Base-by-base conservation (phyloP, 30 jellyfish, hydroid and myxozoan species). In the Turritopsis dohrnii region DNA sequence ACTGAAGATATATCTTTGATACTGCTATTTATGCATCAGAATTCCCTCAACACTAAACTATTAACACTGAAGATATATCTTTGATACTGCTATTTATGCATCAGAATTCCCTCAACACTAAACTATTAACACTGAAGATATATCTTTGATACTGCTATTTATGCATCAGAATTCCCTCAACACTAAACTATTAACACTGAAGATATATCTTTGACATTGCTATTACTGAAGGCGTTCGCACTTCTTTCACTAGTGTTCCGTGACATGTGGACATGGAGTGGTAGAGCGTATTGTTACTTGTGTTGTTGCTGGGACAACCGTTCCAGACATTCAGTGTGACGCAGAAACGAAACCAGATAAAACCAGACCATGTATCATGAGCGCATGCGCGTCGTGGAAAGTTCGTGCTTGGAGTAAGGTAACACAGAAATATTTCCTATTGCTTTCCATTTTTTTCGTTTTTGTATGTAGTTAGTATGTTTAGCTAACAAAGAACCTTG, bases 351-450 rank as follows among this genome's bases (percentile, higher is more conserved):
- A 81, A 28, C 97, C 97, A 9, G 93, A 66, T 30, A 71, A 82
- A 66, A 88, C 88, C 8, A 79, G 89, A 53, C 97, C 97, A 5
- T 92, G 97, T 66, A 77, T 76, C 30, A 29, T 88, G 74, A 74
- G 96, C 65, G 85, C 97, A 1, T 92, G 97, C 82, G 96, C 97
- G 0, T 87, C 96, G 5, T 92, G 97, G 97, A 75, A 82, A n/a
- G 69, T 80, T 52, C 90, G 96, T 21, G 96, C 96, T 31, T 92
- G 97, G 97, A 41, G 60, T 41, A 41, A 41, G 60, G 60, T 41
- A 41, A 41, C 13, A 13, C 5, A 41, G n/a, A n/a, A n/a, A n/a
- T n/a, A n/a, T n/a, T n/a, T n/a, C n/a, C n/a, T n/a, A 3, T 41
- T 41, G 13, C 60, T 5, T 13, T 3, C 9, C 60, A 3, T 41